A percentile compares a stretch with the other conserved stretches of the same genome.
These are phyloP conservation scores for Pardosa pseudoannulata DNA, from an alignment of 2,888 invertebrate genomes.

Conservation along the genomic window DNA sequence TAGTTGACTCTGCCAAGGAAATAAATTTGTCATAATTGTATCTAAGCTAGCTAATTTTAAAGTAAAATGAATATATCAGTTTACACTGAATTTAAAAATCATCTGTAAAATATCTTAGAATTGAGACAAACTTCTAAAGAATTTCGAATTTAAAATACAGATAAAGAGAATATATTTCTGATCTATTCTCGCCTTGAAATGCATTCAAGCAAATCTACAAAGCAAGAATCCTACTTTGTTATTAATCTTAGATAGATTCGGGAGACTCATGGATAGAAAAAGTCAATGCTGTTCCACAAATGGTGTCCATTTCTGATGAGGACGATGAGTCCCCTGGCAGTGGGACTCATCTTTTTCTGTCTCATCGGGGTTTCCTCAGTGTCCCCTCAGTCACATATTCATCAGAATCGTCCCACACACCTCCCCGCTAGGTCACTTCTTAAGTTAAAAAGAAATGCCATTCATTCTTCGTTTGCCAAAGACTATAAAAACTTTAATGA, in stretches of 20 bases:
- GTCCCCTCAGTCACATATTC: neutral
- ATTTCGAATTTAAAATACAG: no score
- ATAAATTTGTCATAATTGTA: no score
- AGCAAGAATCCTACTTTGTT: no score
- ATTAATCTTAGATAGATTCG: neutral
- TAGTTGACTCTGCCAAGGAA: no score
- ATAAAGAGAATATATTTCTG: no score
- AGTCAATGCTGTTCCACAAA: constrained; percentile 62
- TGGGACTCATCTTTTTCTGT: constrained; percentile 52
- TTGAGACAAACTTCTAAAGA: no score
- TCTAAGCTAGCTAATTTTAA: no score
- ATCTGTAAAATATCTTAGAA: no score
- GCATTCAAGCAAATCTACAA: no score
- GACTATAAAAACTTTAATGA: neutral
- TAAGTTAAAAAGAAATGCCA: neutral
- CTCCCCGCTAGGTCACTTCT: neutral
- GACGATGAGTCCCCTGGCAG: constrained; percentile 60
- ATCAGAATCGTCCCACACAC: neutral
- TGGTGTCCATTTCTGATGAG: constrained; percentile 48
- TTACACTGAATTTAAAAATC: no score
- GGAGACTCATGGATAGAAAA: constrained; percentile 19
- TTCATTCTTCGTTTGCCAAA: neutral
- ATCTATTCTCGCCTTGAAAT: no score
- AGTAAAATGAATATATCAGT: no score
- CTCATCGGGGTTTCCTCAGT: constrained; percentile 20